Base-by-base conservation (phyloP, 2,888 invertebrate genomes). In the Caenorhabditis japonica region DNA sequence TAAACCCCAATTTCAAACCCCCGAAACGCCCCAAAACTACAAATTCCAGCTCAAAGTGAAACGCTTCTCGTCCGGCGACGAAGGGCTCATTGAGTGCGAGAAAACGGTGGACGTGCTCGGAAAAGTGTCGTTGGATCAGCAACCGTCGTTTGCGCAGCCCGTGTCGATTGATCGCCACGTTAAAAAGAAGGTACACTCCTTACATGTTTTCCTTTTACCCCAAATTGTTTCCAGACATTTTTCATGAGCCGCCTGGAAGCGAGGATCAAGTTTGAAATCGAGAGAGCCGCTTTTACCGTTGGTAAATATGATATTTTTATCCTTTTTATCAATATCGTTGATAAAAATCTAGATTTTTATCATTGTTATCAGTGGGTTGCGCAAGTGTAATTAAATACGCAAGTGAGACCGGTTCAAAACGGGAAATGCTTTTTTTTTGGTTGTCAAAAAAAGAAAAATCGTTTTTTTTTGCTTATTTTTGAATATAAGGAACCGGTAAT, bases 171-270 rank as follows among this genome's bases (percentile, higher is more conserved):
- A 75, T 39, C 52, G 77, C 17, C 75, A 77, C 49, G 70, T 77
- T 10, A 75, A 73, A 43, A 77, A 77, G 41, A 77, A 75, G 70
- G 77, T 77, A 13, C 0, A n/a, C n/a, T n/a, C n/a, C n/a, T n/a
- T n/a, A n/a, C n/a, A n/a, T n/a, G n/a, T n/a, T n/a, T n/a, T n/a
- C n/a, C n/a, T n/a, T n/a, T n/a, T n/a, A n/a, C 3, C 15, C 27
- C n/a, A n/a, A 15, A 21, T 43, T 17, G 19, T 33, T 47, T 75
- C n/a, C 43, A 77, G 77, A 43, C 71, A 0, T 70, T 79, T 17
- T 76, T 76, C 41, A 60, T 76, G 52, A 74, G 71, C 23, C 73
- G 71, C 15, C 47, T 72, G 0, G 79, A 79, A 13, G 74, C 76
- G 27, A 61, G 71, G 23, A 59, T 79, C 43, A 51, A 66, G n/a